phyloP scores from a whole-genome alignment of 2,797 vertebrate species.

The Smutsia temminckii region DNA sequence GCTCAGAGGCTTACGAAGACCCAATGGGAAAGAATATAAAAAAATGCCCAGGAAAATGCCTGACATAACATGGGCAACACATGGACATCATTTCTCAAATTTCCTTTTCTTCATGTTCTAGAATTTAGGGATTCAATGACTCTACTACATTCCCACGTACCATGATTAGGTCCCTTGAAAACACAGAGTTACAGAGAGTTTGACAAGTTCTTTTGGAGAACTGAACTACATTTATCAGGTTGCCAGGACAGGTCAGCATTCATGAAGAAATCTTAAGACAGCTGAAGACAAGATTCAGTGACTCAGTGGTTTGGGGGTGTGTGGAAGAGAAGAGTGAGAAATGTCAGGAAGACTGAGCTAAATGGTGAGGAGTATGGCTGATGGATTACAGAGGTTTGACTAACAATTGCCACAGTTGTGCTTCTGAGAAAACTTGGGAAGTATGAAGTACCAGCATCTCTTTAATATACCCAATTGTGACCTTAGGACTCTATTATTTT shows the following conservation, averaged over 20 bases:
- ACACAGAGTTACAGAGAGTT: not conserved
- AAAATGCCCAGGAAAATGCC: not conserved
- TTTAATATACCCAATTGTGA: not conserved
- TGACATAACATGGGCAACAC: not conserved
- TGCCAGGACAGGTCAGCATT: not conserved
- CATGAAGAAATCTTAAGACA: not conserved
- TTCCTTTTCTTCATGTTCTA: not conserved
- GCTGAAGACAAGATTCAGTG: conserved; percentile 7
- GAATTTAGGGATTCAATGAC: not conserved
- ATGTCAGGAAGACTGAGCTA: not conserved
- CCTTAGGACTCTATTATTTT: not conserved
- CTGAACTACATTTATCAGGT: not conserved
- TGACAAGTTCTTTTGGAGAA: not conserved
- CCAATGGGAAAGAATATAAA: not conserved
- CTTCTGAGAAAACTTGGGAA: not conserved
- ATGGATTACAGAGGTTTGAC: not conserved
- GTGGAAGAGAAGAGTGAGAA: not conserved
- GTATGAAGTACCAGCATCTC: not conserved
- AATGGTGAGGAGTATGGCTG: not conserved
- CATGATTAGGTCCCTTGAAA: not conserved
- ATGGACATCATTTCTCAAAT: not conserved
- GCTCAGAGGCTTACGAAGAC: not conserved
- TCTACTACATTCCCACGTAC: not conserved
- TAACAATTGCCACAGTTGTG: not conserved
- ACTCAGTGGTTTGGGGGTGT: not conserved